Conservation (phyloP, 2,888 invertebrate species). For the Nowickia ferox region DNA sequence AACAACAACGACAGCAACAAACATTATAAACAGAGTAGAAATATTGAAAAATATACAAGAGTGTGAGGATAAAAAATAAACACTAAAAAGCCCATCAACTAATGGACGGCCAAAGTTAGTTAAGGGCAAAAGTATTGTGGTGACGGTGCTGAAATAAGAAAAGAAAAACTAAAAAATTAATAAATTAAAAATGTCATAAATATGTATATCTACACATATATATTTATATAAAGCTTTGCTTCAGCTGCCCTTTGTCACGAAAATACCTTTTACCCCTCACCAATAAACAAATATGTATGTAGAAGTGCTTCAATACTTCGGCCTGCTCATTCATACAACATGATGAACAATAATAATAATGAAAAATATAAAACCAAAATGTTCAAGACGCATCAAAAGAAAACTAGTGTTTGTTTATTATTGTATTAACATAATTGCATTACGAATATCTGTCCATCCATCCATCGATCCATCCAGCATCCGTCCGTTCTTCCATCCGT, state of each 20-base stretch:
- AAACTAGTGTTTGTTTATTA: slow-evolving; percentile 60
- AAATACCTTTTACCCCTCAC: neutral
- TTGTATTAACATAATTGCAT: slow-evolving; percentile 68
- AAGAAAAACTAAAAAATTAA: too few relatives aligned
- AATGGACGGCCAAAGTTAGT: slow-evolving; percentile 43
- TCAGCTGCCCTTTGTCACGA: neutral
- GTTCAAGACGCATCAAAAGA: slow-evolving; percentile 12
- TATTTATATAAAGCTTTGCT: neutral
- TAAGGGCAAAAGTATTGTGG: slow-evolving; percentile 11
- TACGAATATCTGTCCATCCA: slow-evolving; percentile 23
- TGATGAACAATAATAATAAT: slow-evolving; percentile 29
- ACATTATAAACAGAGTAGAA: slow-evolving; percentile 59
- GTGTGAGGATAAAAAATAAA: slow-evolving; percentile 13
- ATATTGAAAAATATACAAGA: slow-evolving; percentile 43
- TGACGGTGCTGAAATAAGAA: too few relatives aligned
- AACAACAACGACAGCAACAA: neutral
- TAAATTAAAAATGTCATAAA: too few relatives aligned
- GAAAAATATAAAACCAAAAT: neutral
- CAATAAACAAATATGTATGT: slow-evolving; percentile 54
- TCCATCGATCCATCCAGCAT: slow-evolving; percentile 6
- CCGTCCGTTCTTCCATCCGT: slow-evolving; percentile 19
- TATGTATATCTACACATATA: too few relatives aligned
- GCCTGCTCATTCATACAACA: slow-evolving; percentile 26
- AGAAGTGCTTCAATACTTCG: slow-evolving; percentile 20
- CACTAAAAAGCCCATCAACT: slow-evolving; percentile 14